These are phyloP conservation scores for Globia sparganii DNA, from an alignment of 2,888 invertebrate species.

Conservation along the genomic window DNA sequence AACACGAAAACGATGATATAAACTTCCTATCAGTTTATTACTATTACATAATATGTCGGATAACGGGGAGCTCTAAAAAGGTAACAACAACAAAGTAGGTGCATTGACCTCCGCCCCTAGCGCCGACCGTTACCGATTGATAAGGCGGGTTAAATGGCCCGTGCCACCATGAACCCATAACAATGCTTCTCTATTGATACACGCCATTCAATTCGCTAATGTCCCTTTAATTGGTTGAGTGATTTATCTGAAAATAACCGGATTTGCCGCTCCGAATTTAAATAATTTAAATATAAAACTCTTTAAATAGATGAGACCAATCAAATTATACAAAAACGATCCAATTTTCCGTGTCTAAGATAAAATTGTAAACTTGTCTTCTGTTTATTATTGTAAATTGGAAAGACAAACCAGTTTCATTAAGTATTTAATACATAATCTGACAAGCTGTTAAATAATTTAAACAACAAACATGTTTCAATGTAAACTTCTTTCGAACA, in stretches of 20 bases:
- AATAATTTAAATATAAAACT: slow-evolving; percentile 52
- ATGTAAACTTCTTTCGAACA: slow-evolving; percentile 10
- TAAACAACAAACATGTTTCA: slow-evolving; percentile 28
- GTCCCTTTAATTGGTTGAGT: slow-evolving; percentile 87
- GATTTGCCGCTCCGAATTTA: slow-evolving; percentile 67
- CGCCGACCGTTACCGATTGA: slow-evolving; percentile 80
- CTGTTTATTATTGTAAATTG: slow-evolving; percentile 37
- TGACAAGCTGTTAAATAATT: slow-evolving; percentile 14
- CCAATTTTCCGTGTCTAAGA: slow-evolving; percentile 12
- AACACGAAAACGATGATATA: slow-evolving; percentile 53
- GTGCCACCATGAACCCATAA: slow-evolving; percentile 79
- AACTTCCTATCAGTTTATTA: slow-evolving; percentile 65
- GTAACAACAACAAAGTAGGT: slow-evolving; percentile 74
- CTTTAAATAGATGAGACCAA: slow-evolving; percentile 14
- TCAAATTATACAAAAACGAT: slow-evolving; percentile 32
- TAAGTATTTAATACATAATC: slow-evolving; percentile 3
- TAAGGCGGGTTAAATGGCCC: slow-evolving; percentile 86
- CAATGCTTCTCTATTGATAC: slow-evolving; percentile 83
- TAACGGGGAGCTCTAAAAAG: slow-evolving; percentile 65
- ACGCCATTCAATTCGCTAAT: slow-evolving; percentile 88
- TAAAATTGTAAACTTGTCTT: slow-evolving; percentile 15
- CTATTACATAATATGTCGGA: slow-evolving; percentile 65
- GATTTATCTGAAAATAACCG: slow-evolving; percentile 78
- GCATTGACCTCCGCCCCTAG: slow-evolving; percentile 82
- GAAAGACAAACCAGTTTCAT: slow-evolving; percentile 23